Evolutionary conservation across 2,888 invertebrate species (phyloP), one percentile per base, ranked within the genome.

Genomic region (Pollenia labialis): DNA sequence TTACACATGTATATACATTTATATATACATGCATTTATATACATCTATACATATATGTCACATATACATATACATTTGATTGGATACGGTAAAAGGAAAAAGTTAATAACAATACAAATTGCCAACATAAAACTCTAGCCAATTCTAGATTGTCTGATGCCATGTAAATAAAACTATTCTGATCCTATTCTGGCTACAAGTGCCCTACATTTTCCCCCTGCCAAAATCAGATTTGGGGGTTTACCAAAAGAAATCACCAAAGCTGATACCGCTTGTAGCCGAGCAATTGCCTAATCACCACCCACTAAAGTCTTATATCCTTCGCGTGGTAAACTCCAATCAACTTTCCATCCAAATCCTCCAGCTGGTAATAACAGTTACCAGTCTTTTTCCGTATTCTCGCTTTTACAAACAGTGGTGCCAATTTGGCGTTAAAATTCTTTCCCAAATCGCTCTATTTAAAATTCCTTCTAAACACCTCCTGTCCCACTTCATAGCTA

Each of bases 351-450:
- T 23, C 9, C 18, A 69, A 42, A 16, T 69, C 69, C 10, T 76
- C 76, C 6, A 76, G n/a, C 18, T 76, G 60, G 46, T 66, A 76
- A 11, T 76, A 76, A 32, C 44, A 60, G 23, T 66, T 50, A 10
- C 64, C 76, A 0, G 50, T 54, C 8, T 76, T 76, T 7, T 42
- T 60, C 2, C 76, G 76, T 7, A 77, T 66, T 2, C 76, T 42
- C 0, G 76, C 76, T 8, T 77, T 77, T 1, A 56, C 0, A 12
- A 77, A 77, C 1, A 23, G 50, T 4, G 23, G 66, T 48, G 77
- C 77, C 4, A 77, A 7, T 56, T 77, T 77, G 2, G 66, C 42
- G 64, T 54, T 81, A n/a, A 52, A 52, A 8, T 12, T 12, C 10
- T 44, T 58, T 18, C n/a, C 60, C 4, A 46, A 11, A 32, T 54